phyloP scores from a whole-genome alignment of 2,888 invertebrate genomes.

The Prosopocoilus inquinatus region DNA sequence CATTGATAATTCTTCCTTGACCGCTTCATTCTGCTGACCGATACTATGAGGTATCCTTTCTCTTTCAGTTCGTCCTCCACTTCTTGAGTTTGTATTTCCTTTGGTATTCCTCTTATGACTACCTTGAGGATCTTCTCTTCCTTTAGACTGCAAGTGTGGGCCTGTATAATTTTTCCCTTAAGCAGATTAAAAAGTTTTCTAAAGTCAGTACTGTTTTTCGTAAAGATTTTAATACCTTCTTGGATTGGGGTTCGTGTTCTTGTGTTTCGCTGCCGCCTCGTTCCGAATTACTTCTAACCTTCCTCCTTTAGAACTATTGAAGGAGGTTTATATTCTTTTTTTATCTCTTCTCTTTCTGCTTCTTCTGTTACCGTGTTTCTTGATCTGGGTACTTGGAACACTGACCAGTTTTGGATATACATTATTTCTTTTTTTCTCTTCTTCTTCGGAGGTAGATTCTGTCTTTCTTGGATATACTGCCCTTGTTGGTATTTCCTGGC shows the following conservation, averaged over 20 bases:
- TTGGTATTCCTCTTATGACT: too few species aligned
- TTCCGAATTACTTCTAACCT: too few species aligned
- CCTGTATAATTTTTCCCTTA: not conserved
- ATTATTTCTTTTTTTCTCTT: too few species aligned
- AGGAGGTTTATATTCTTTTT: not conserved
- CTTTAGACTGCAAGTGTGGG: slow-evolving; percentile 1
- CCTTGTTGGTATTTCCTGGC: too few species aligned
- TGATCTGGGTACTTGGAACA: too few species aligned
- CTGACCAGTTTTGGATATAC: too few species aligned
- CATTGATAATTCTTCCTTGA: not conserved
- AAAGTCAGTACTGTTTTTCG: slow-evolving; percentile 20
- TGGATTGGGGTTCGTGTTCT: too few species aligned
- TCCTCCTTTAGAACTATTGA: slow-evolving; percentile 4
- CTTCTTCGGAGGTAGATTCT: too few species aligned
- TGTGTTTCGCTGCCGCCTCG: too few species aligned
- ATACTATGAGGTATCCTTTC: not conserved
- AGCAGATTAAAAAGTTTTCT: slow-evolving; percentile 28
- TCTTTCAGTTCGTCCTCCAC: not conserved
- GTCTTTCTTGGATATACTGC: too few species aligned
- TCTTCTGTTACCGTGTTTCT: too few species aligned
- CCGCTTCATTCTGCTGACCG: not conserved
- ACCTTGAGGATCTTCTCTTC: not conserved
- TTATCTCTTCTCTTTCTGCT: too few species aligned
- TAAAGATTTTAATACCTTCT: not conserved
- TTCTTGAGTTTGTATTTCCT: not conserved